Evolutionary conservation across 2,113 vertebrate species (phyloP).

Genomic region (Terrapene triunguis): DNA sequence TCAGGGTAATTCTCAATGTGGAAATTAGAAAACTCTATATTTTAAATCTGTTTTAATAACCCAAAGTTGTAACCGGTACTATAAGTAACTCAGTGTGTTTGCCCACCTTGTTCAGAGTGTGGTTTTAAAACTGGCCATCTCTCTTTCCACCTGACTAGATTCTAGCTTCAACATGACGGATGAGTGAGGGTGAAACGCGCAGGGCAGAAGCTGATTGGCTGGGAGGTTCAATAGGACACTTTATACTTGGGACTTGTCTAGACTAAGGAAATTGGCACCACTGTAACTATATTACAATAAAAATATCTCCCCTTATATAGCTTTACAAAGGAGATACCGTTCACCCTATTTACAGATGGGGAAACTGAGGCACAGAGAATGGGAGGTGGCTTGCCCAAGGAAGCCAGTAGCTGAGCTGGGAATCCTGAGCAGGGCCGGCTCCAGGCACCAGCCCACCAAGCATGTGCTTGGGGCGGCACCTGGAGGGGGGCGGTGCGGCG

Average conservation of each 20-base stretch:
- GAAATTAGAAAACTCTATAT: background rate
- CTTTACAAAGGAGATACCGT: background rate
- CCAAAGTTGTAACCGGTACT: background rate
- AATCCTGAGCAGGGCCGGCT: background rate
- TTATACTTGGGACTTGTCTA: background rate
- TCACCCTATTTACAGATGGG: background rate
- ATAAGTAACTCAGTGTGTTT: background rate
- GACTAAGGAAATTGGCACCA: background rate
- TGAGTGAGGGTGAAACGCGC: background rate
- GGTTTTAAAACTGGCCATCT: background rate
- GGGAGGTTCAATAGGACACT: background rate
- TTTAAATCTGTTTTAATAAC: background rate
- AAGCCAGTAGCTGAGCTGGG: background rate
- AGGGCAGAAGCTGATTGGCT: background rate
- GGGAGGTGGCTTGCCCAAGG: too few relatives aligned
- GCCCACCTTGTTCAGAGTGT: background rate
- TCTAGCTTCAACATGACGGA: background rate
- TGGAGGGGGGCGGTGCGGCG: too few relatives aligned
- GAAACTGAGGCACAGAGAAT: background rate
- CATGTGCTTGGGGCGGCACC: too few relatives aligned
- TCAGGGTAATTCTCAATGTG: background rate
- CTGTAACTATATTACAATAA: background rate
- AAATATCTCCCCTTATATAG: background rate
- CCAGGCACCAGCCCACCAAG: too few relatives aligned
- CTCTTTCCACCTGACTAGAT: background rate